A percentile compares a stretch with the other conserved stretches of the same genome.
Conservation (phyloP, 2,797 vertebrate genomes). For the Glossophaga mutica region DNA sequence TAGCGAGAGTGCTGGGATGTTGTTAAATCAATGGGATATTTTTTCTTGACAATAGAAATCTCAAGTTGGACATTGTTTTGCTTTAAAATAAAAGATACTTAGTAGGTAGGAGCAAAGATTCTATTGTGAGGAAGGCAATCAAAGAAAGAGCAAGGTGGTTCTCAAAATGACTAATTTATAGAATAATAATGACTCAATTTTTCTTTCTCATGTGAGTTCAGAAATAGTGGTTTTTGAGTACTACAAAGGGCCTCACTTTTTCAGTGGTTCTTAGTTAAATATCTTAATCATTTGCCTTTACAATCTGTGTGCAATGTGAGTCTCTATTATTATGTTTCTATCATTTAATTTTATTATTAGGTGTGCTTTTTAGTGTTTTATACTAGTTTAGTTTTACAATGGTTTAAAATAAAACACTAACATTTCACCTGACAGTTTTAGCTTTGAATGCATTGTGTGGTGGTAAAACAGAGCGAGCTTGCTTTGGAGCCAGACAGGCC, state of each 20-base stretch:
- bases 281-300: neutral
- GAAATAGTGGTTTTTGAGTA: neutral
- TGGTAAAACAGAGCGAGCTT: neutral
- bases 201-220: slow-evolving; percentile 22
- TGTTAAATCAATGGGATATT: neutral
- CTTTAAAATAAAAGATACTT: slow-evolving; percentile 55
- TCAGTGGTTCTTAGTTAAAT: neutral
- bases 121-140: slow-evolving; percentile 9
- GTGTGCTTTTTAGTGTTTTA: neutral
- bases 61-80: slow-evolving; percentile 45
- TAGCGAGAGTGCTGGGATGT: neutral
- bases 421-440: neutral
- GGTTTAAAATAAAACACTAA: neutral
- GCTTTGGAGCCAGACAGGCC: neutral
- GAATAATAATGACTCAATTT: slow-evolving; percentile 43
- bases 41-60: slow-evolving; percentile 38
- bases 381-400: neutral
- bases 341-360: neutral
- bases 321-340: neutral
- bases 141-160: neutral
- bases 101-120: slow-evolving; percentile 26
- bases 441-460: neutral
- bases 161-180: slow-evolving; percentile 46
- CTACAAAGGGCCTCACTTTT: neutral
- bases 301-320: neutral